Evolutionary conservation across 2,797 vertebrate genomes (phyloP), one percentile per base, ranked within the genome.

Genomic region (Margarornis squamiger): DNA sequence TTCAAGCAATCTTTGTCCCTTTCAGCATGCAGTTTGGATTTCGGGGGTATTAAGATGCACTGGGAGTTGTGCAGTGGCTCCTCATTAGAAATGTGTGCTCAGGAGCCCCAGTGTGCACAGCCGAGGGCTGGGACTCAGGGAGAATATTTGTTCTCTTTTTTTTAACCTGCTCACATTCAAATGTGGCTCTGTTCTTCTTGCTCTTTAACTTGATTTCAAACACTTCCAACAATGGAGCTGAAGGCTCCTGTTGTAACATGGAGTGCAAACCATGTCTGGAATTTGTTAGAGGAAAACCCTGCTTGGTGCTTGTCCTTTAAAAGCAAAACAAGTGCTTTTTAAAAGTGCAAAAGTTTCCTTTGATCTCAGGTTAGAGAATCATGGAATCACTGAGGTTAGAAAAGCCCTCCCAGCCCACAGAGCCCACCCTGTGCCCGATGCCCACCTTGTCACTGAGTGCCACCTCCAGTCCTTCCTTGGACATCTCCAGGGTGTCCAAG

Each of bases 131-230:
- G 7, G 61, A 12, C 83, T 46, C 2, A 6, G 7, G 2, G 39
- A 59, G 75, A 30, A 3, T 38, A 68, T 94, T 95, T 95, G 71
- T 96, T 83, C 92, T 74, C 82, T 76, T 0, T 27, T 49, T 92
- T 80, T 80, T 61, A 85, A 70, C 68, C 61, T 91, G 9, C 70
- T 34, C 34, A 21, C 70, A 79, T 90, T 93, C 80, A 78, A 57
- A 45, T 57, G 46, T 61, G 46, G 21, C 82, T 85, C 48, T 89
- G 63, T 41, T 91, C 63, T 61, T 84, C 58, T 94, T 3, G 23
- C 32, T 90, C 63, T 87, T 95, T 89, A 52, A 93, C 88, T 90
- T 71, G 77, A 86, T 96, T 96, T 96, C 76, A 71, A n/a, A 52
- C 72, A 43, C 23, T 74, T 80, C 34, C 83, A 95, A 62, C 41